These are phyloP conservation scores for Megaceryle torquata DNA, from an alignment of 2,113 vertebrate species.

Conservation along the genomic window DNA sequence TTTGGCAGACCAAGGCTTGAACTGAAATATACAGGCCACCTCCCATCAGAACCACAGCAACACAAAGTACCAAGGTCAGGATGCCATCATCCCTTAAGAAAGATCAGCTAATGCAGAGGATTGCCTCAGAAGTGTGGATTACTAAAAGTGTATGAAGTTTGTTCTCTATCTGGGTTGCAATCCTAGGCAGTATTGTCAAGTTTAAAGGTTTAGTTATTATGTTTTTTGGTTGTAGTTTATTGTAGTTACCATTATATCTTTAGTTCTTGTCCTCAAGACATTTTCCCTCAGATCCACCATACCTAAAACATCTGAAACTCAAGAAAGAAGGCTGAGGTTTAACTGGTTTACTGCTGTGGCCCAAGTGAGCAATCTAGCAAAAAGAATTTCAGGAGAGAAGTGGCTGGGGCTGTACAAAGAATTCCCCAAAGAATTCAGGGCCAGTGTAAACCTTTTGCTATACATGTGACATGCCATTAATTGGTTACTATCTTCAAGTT, in stretches of 20 bases:
- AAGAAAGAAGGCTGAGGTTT: neutral
- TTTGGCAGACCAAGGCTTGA: neutral
- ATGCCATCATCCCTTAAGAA: neutral
- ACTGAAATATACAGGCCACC: neutral
- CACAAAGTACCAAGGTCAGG: neutral
- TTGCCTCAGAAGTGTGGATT: neutral
- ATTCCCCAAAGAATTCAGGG: neutral
- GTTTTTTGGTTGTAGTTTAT: neutral
- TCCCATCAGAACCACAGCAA: neutral
- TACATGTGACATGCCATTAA: neutral
- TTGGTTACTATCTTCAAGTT: neutral
- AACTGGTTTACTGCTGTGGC: neutral
- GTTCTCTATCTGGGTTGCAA: neutral
- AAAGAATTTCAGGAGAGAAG: neutral
- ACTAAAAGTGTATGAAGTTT: neutral
- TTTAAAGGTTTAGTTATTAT: neutral
- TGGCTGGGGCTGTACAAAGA: neutral
- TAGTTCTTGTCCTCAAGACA: neutral
- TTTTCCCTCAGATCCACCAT: neutral
- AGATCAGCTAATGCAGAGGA: neutral
- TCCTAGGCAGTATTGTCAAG: neutral
- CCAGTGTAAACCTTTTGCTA: neutral
- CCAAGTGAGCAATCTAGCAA: neutral
- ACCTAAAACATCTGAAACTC: neutral
- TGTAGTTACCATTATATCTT: neutral